Percentiles rank a stretch among this genome's conserved stretches.
Conservation (phyloP, 2,888 invertebrate genomes). For the Xylota sylvarum region DNA sequence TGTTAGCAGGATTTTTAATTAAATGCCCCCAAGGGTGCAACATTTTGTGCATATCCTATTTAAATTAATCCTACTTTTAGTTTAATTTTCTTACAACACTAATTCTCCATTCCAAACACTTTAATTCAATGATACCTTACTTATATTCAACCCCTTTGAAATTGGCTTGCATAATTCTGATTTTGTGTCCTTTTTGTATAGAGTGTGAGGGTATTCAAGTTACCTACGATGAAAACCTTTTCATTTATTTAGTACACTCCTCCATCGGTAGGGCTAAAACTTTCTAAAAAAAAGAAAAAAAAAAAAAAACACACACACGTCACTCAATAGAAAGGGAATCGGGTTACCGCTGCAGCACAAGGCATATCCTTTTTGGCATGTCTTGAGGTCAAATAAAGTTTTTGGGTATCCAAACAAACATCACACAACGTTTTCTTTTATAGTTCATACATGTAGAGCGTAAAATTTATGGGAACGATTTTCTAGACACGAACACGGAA, state of each 20-base stretch:
- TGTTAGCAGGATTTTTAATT: no score
- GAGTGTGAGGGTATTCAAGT: constrained; percentile 6
- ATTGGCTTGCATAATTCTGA: constrained; percentile 41
- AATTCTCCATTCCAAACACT: constrained; percentile 42
- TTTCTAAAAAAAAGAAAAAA: background rate
- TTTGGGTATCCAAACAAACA: constrained; percentile 39
- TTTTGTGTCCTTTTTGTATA: constrained; percentile 13
- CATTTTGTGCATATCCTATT: no score
- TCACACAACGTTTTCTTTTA: constrained; percentile 31
- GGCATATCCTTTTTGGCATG: constrained; percentile 24
- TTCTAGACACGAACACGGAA: constrained; percentile 37
- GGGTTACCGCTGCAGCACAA: background rate
- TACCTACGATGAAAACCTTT: constrained; percentile 11
- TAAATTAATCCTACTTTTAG: no score
- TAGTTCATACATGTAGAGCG: constrained; percentile 14
- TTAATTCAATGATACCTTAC: constrained; percentile 29
- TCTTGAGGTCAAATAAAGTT: constrained; percentile 55
- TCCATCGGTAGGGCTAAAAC: constrained; percentile 8
- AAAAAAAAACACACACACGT: no score
- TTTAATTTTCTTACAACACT: constrained; percentile 14
- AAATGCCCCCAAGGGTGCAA: no score
- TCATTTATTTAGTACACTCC: background rate
- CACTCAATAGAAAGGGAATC: background rate
- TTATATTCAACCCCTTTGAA: constrained; percentile 15
- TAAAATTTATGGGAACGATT: constrained; percentile 35